Base-by-base conservation (phyloP, 2,113 vertebrate genomes). In the Alligator sinensis region DNA sequence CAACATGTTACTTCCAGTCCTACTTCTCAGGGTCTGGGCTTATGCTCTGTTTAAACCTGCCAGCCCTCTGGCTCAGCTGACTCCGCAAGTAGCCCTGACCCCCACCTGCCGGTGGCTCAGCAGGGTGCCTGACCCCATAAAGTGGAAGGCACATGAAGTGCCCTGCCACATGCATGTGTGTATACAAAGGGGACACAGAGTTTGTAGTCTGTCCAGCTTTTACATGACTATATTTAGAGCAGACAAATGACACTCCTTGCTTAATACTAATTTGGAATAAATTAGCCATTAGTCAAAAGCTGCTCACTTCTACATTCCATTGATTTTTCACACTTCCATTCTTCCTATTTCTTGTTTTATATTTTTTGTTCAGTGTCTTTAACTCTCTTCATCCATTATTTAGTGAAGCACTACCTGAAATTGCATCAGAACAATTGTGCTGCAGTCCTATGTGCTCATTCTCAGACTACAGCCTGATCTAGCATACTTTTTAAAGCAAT, bases 401-500 rank as follows among this genome's bases (percentile, higher is more conserved):
- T 34, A 47, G 34, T 74, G 34, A 34, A 74, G 7, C 9, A 16
- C 57, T 34, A 83, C 77, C 16, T 74, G 64, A 74, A 22, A 86
- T 6, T 1, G 21, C 77, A 63, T 80, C 38, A 72, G 68, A 88
- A 80, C 38, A 61, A 5, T 5, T 81, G 30, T 77, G 19, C 85
- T 80, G 28, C 34, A 72, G n/a, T 34, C 28, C 4, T 62, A 14
- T 34, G 5, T 82, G 72, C 2, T 82, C 38, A 17, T 55, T 22
- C 19, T 60, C 17, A 30, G 27, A n/a, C 66, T 8, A 27, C 30
- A 70, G 70, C 60, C 13, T 84, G 63, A 84, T 91, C 47, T 30
- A 74, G 19, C 72, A 28, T 84, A 86, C 61, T 88, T 89, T 95
- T 89, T 83, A 79, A 91, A 96, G 84, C 78, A 30, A 60, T 92